phyloP scores from a whole-genome alignment of 2,888 invertebrate species.

The Octonoba sinensis region DNA sequence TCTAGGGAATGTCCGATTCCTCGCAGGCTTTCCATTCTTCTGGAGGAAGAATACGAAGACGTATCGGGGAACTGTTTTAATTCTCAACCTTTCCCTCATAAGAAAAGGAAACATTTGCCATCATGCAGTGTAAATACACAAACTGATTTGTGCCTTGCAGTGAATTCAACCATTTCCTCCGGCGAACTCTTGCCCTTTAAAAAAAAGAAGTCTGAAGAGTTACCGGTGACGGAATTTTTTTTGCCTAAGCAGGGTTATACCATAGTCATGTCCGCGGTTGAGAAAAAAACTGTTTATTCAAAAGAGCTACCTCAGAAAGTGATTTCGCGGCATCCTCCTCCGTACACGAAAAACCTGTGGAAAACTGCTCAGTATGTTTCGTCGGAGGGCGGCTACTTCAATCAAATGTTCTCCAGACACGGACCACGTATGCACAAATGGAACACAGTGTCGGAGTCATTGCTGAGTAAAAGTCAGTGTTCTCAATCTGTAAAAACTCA shows the following conservation, averaged over 20 bases:
- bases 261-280: constrained; percentile 40
- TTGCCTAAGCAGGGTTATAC: constrained; percentile 29
- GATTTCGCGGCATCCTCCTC: constrained; percentile 49
- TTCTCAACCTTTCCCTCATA: constrained; percentile 34
- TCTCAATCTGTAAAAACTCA: constrained; percentile 22
- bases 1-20: constrained; percentile 56
- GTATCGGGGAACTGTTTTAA: constrained; percentile 48
- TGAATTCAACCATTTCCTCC: constrained; percentile 4
- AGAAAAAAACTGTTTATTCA: constrained; percentile 46
- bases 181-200: not conserved
- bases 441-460: constrained; percentile 38
- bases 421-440: constrained; percentile 35
- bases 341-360: constrained; percentile 37
- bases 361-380: constrained; percentile 8
- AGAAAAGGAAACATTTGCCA: constrained; percentile 27
- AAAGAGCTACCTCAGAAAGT: constrained; percentile 45
- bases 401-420: constrained; percentile 15
- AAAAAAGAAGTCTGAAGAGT: constrained; percentile 4
- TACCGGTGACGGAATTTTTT: constrained; percentile 28
- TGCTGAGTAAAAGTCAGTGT: constrained; percentile 47
- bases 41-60: constrained; percentile 59
- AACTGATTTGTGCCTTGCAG: constrained; percentile 45
- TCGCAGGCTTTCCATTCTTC: constrained; percentile 55
- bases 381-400: constrained; percentile 17
- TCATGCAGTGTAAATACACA: constrained; percentile 54